Evolutionary conservation across 2,113 vertebrate genomes (phyloP), one percentile per base, ranked within the genome.

Genomic region (Nestor notabilis): DNA sequence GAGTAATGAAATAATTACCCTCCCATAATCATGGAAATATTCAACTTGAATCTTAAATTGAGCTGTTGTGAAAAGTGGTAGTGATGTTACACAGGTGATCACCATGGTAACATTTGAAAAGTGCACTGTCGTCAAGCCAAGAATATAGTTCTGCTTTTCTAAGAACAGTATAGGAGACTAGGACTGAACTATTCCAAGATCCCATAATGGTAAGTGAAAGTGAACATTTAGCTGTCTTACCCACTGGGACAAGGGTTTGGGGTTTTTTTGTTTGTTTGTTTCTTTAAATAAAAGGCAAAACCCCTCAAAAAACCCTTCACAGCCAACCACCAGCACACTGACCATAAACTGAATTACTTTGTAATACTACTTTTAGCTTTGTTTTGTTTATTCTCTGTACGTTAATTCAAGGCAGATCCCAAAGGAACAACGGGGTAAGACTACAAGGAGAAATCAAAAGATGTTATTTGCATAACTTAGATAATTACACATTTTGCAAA

Each of bases 1-100:
- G 97, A 98, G 98, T 98, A 98, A 98, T 98, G 97, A 98, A 98
- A 97, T 98, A 98, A 98, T 98, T 98, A 98, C 97, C 96, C 94
- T 97, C 91, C 97, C 97, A 98, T 98, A 98, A 98, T 98, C 98
- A 98, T 97, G 97, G 97, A 98, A 97, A 98, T 89, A 74, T 96
- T 95, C 98, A 98, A 97, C 97, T 97, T 98, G 98, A 98, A 98
- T 98, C 97, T 97, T 97, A 97, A 98, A 98, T 97, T 98, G 97
- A 98, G 97, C 96, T 98, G 97, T 98, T 98, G 97, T 97, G 93
- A 97, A 97, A 97, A 98, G 98, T 97, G 96, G 95, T 98, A 93
- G 97, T 93, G 92, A 97, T 96, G 94, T 84, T 96, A 83, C 97
- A 96, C 97, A 97, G 97, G 96, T 97, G 97, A 98, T 98, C 97